Base-by-base conservation (phyloP, 2,113 vertebrate genomes). In the Manacus vitellinus region DNA sequence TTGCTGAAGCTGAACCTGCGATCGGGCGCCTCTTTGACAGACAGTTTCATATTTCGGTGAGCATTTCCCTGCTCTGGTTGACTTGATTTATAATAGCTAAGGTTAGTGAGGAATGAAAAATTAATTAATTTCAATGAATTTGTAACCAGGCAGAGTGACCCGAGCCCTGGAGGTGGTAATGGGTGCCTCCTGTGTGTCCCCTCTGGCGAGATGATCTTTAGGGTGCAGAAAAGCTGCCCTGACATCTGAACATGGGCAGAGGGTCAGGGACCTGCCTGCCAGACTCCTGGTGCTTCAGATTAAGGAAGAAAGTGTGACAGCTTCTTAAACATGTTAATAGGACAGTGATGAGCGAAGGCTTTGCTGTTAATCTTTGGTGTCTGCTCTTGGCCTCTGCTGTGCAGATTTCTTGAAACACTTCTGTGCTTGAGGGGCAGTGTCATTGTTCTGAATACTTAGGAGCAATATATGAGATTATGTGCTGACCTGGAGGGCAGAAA, bases 121-220 rank as follows among this genome's bases (percentile, higher is more conserved):
- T 98, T 98, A 98, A 98, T 98, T 98, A 97, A 98, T 98, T 98
- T 88, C 90, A 96, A 92, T 95, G 97, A 97, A 94, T 97, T 89
- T 94, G 91, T 97, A 96, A 98, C 98, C 93, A 97, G 95, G 76
- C 87, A 84, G 90, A 95, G 91, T 68, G 94, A 87, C 61, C 24
- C 80, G 71, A 89, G 94, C 86, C 52, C 63, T 83, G 91, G 97
- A 98, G 74, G 96, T 97, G 96, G 85, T 98, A 97, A 97, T 88
- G 94, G 91, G 73, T 88, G 92, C 98, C 67, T 97, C 51, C 92
- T 96, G 71, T 25, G 74, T 94, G 51, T 77, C 41, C 71, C 33
- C 58, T 93, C n/a, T 79, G 76, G 35, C 88, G 95, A 96, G 94
- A 94, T 98, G 95, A 97, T 94, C 63, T 87, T 79, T 16, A 6